phyloP scores from a whole-genome alignment of 2,797 vertebrate genomes.

The Prionace glauca region DNA sequence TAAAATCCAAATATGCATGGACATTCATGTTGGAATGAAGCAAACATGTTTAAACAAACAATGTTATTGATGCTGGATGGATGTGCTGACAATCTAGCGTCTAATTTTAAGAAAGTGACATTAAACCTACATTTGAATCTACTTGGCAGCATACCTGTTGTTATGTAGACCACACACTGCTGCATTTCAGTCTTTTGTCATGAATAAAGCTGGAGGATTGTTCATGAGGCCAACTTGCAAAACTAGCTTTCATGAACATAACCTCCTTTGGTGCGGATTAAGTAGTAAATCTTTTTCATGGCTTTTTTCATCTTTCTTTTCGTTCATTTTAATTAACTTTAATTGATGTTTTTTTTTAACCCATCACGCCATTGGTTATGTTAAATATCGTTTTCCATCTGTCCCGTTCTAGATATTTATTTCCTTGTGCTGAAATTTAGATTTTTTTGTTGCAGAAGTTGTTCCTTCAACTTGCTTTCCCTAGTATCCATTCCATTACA shows the following conservation, averaged over 20 bases:
- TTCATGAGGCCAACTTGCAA: not conserved
- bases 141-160: not conserved
- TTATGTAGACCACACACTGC: constrained; percentile 35
- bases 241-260: constrained; percentile 17
- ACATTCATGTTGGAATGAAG: not conserved
- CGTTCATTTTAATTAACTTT: constrained; percentile 21
- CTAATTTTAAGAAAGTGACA: not conserved
- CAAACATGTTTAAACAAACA: not conserved
- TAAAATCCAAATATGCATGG: not conserved
- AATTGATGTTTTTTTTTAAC: constrained; percentile 23
- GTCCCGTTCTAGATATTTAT: too few relatives aligned
- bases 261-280: not conserved
- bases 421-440: not conserved
- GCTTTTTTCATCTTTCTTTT: not conserved
- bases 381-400: not conserved
- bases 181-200: not conserved
- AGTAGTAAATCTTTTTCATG: not conserved
- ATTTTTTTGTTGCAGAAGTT: not conserved
- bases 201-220: constrained; percentile 23
- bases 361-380: not conserved
- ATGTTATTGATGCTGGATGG: not conserved
- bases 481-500: not conserved
- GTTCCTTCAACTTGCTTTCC: not conserved
- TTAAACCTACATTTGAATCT: constrained; percentile 19
- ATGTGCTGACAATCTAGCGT: not conserved